Percentiles rank a stretch among this genome's conserved stretches.
Conservation (phyloP, 2,113 vertebrate species). For the Aegypius monachus region DNA sequence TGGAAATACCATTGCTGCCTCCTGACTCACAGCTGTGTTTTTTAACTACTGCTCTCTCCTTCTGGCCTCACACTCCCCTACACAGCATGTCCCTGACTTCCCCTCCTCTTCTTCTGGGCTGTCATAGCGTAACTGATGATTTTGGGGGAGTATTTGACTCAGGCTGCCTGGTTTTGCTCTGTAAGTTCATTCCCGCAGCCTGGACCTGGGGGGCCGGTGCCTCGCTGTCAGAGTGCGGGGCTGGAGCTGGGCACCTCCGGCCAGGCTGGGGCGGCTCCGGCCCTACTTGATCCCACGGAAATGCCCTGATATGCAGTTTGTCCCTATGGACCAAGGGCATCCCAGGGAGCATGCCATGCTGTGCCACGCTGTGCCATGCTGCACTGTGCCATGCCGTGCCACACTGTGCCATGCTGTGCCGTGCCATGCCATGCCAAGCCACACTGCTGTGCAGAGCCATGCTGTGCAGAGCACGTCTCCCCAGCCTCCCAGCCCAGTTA, state of each 20-base stretch:
- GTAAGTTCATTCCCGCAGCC: conserved; percentile 10
- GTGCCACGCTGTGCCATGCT: neutral
- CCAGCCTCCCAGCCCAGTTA: neutral
- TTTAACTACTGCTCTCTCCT: neutral
- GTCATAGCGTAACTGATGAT: conserved; percentile 39
- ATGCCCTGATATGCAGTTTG: rapidly evolving
- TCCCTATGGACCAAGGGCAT: rapidly evolving
- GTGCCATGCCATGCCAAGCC: rapidly evolving
- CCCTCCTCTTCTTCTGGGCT: conserved; percentile 37
- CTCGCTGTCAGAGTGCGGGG: neutral
- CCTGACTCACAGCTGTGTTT: neutral
- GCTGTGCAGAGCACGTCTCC: neutral
- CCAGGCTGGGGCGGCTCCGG: rapidly evolving
- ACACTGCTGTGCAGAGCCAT: rapidly evolving
- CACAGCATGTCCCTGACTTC: neutral
- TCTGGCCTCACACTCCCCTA: conserved; percentile 29
- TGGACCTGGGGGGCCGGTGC: neutral
- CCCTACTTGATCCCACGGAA: rapidly evolving
- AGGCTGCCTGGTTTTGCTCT: conserved; percentile 48
- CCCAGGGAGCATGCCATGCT: rapidly evolving
- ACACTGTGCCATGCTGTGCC: rapidly evolving
- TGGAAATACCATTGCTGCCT: conserved; percentile 15
- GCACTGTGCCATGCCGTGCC: neutral
- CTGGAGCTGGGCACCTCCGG: neutral
- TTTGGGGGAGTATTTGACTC: conserved; percentile 55